phyloP scores from a whole-genome alignment of 2,888 invertebrate genomes.

The Perdita meconis region DNA sequence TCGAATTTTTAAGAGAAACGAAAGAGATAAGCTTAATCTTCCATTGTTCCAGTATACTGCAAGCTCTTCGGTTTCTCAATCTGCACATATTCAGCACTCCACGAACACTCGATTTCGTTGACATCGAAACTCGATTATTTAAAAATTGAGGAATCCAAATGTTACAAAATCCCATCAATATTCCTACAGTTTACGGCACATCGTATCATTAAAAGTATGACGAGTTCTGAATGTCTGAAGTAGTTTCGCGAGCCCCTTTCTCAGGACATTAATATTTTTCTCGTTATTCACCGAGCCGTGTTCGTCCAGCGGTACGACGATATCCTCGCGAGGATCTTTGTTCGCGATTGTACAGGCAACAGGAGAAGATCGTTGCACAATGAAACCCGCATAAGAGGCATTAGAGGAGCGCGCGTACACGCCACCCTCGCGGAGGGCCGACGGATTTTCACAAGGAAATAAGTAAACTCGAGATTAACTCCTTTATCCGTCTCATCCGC shows the following conservation, averaged over 20 bases:
- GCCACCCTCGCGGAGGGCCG: constrained; percentile 32
- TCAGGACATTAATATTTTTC: constrained; percentile 20
- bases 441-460: constrained; percentile 46
- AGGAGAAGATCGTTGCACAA: constrained; percentile 66
- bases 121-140: no score
- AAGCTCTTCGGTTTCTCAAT: no score
- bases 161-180: no score
- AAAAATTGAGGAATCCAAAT: no score
- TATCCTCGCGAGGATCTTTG: constrained; percentile 58
- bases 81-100: no score
- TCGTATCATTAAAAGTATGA: no score
- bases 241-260: not conserved
- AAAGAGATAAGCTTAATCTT: no score
- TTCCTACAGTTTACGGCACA: no score
- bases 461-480: constrained; percentile 39
- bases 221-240: no score
- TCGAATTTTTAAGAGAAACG: no score
- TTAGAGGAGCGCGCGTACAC: constrained; percentile 49
- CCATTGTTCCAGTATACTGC: no score
- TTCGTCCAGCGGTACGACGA: constrained; percentile 42
- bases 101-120: no score
- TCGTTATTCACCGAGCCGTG: constrained; percentile 27
- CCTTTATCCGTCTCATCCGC: constrained; percentile 18
- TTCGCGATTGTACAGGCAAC: constrained; percentile 63
- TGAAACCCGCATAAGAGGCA: constrained; percentile 67